Evolutionary conservation across 2,888 invertebrate genomes (phyloP).

Genomic region (Anodontia alba): DNA sequence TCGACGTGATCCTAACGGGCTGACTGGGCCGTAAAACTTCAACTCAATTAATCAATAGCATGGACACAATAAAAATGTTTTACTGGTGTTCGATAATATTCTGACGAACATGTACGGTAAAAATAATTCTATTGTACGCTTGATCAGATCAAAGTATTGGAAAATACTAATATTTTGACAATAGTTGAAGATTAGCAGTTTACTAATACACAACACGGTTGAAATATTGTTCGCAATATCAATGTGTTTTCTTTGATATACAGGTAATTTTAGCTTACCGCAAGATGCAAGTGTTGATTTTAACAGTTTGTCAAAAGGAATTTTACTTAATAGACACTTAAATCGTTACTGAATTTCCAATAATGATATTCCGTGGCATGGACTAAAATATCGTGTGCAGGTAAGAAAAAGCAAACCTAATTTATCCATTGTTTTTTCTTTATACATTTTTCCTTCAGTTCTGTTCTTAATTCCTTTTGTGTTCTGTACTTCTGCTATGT

Average conservation of each 20-base stretch:
- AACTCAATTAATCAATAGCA: too few species aligned
- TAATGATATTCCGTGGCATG: not conserved
- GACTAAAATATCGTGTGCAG: too few species aligned
- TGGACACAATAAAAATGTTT: too few species aligned
- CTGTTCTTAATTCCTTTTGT: too few species aligned
- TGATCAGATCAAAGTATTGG: conserved; percentile 16
- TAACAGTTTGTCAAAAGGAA: conserved; percentile 4
- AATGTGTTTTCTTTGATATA: not conserved
- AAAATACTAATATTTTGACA: conserved; percentile 20
- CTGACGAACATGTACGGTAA: not conserved
- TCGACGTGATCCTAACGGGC: too few species aligned
- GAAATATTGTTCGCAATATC: not conserved
- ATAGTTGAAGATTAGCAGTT: conserved; percentile 3
- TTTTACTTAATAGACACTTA: not conserved
- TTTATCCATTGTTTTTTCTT: too few species aligned
- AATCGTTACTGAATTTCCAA: not conserved
- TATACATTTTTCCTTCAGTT: too few species aligned
- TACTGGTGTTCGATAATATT: not conserved
- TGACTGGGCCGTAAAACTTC: too few species aligned
- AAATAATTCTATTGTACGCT: not conserved
- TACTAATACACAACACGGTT: not conserved
- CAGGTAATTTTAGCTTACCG: not conserved
- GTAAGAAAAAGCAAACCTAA: too few species aligned
- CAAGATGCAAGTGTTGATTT: not conserved
- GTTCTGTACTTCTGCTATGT: too few species aligned